These are phyloP conservation scores for Cheiracanthium punctorium DNA, from an alignment of 2,888 invertebrate genomes.

Conservation along the genomic window DNA sequence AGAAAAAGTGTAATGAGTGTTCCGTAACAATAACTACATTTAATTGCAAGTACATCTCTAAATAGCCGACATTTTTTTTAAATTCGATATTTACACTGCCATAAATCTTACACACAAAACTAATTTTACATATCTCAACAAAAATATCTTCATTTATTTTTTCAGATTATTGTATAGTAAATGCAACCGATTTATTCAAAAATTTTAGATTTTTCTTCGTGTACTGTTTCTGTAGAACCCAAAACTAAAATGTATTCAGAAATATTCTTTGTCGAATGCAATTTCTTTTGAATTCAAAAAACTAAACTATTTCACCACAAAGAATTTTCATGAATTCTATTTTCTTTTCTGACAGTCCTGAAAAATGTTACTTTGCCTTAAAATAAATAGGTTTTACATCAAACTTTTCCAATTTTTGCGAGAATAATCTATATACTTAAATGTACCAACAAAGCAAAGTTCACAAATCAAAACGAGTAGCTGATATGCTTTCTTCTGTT, in stretches of 20 bases:
- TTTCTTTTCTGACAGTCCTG: not conserved
- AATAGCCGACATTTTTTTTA: too few relatives aligned
- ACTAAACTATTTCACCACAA: constrained; percentile 12
- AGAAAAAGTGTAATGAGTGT: too few relatives aligned
- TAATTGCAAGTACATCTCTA: too few relatives aligned
- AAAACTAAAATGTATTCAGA: not conserved
- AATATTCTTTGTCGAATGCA: constrained; percentile 13
- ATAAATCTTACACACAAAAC: too few relatives aligned
- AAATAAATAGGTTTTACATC: not conserved
- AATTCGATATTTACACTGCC: too few relatives aligned
- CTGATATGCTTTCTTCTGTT: too few relatives aligned
- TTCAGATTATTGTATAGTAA: not conserved
- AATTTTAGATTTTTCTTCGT: not conserved
- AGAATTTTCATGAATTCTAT: constrained; percentile 8
- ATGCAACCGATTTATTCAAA: not conserved
- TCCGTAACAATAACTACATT: too few relatives aligned
- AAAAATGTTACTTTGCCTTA: constrained; percentile 1
- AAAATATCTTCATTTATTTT: too few relatives aligned
- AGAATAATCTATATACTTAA: not conserved
- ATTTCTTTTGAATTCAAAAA: constrained; percentile 9
- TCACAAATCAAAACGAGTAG: too few relatives aligned
- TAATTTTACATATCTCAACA: too few relatives aligned
- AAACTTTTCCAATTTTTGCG: not conserved
- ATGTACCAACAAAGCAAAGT: not conserved
- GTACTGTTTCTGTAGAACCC: not conserved